Evolutionary conservation across 1,140 invertebrate species (phyloP), one percentile per base, ranked within the genome.

Genomic region (Dinoponera quadriceps): DNA sequence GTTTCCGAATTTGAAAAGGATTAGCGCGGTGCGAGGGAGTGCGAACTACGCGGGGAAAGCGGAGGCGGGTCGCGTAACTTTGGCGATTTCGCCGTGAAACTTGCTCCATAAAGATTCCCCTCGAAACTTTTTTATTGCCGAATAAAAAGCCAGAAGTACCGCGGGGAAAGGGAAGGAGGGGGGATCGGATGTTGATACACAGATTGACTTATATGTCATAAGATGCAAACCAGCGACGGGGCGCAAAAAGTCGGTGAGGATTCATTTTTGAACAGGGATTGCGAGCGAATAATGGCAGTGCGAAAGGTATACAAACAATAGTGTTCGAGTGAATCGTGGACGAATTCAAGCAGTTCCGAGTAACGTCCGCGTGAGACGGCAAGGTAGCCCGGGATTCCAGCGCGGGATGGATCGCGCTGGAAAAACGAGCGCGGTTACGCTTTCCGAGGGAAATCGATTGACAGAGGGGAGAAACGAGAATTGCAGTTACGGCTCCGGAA

Each of bases 51-150:
- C 29, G 80, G 33, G 63, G 65, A 80, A 69, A 81, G 72, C 62
- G 16, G 65, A 22, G n/a, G n/a, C 44, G n/a, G 55, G 22, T 51
- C 55, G 49, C 27, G 18, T 68, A 89, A 89, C 81, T 89, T 89
- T 62, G 59, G 16, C 54, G 63, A 83, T 89, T 78, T 66, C 60
- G 62, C 51, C 51, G 22, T 16, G 27, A 85, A 91, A 91, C 89
- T 91, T 91, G 88, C 75, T 90, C 86, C 86, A 89, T 91, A 91
- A 90, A 90, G 88, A 89, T 87, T 85, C 85, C 82, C 71, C 85
- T 90, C 68, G 80, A 88, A 91, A 90, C 75, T 91, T 90, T 89
- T 83, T 89, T 90, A 91, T 91, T 88, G 88, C 69, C 84, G 82
- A 85, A 90, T 86, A 89, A 90, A 91, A 88, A 85, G 80, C 83